Base-by-base conservation (phyloP, 2,888 invertebrate species). In the Polia nebulosa region DNA sequence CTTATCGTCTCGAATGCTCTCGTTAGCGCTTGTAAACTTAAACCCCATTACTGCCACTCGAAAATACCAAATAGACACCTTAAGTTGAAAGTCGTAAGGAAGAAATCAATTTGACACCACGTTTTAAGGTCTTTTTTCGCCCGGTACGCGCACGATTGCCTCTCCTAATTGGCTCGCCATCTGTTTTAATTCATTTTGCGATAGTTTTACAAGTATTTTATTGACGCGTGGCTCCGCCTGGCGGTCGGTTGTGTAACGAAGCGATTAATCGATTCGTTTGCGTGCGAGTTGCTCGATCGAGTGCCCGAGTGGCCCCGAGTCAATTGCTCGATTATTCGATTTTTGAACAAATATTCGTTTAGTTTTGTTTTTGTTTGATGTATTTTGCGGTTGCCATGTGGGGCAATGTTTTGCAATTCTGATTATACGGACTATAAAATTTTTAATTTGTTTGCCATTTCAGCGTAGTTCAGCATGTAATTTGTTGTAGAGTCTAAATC, bases 141-240 rank as follows among this genome's bases (percentile, higher is more conserved):
- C 86, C 89, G 83, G 92, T 93, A 93, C 92, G 92, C 95, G 95
- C 94, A 93, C 95, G 94, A 94, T 94, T 95, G 95, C 92, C 91
- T 92, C 88, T 92, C 94, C 95, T 95, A 95, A 95, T 95, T 95
- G 95, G 95, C 92, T 94, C 92, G 88, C 92, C 94, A 94, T 95
- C 93, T 94, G 95, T 94, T 95, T 95, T 93, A 95, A 95, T 95
- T 95, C 95, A 95, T 94, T 95, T 94, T 88, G 94, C 95, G 94
- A 95, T 95, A 95, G 95, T 95, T 95, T 94, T 94, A 95, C 95
- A 95, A 94, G 95, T 94, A 95, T 95, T 95, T 95, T 94, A 95
- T 93, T 94, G 95, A 94, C 92, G 92, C 92, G 93, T 93, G 93
- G 94, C 95, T 93, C 95, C 95, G 94, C 93, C 94, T 93, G 93